Evolutionary conservation across 1,140 invertebrate species (phyloP), one percentile per base, ranked within the genome.

Genomic region (Sycophaga agraensis): DNA sequence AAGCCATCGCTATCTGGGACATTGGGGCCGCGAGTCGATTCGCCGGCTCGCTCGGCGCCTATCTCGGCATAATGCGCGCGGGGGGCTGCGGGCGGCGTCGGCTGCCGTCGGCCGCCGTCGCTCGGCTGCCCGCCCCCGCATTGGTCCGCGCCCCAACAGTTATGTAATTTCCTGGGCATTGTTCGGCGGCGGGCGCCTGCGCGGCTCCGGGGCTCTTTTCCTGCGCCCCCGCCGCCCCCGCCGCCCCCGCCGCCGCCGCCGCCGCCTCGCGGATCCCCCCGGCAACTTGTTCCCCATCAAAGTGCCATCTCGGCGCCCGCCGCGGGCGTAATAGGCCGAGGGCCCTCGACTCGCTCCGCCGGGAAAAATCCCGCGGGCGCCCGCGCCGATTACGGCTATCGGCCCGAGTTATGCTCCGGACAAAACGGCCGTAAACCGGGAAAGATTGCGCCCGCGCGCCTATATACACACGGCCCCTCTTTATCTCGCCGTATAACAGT

Each of bases 81-180:
- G 58, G 42, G 67, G 59, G 67, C 59, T 61, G 68, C 59, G 54
- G 37, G 42, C 26, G 22, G n/a, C n/a, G n/a, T n/a, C n/a, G n/a
- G n/a, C n/a, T n/a, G 71, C 69, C 65, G 58, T 37, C 66, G 59
- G 67, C 59, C 59, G 68, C 59, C 50, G 37, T 35, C 26, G 24
- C 39, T 43, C 46, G 66, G 60, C 60, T 48, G 57, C 64, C 64
- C 78, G 75, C n/a, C n/a, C n/a, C n/a, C n/a, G 77, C 79, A 80
- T 79, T 79, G 78, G 77, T 73, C 78, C 77, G 79, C 80, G 79
- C 80, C 78, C 74, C 79, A 80, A 81, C 78, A 80, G 78, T 81
- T 80, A 79, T 80, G 79, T 81, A 81, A 81, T 80, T 81, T 80
- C 79, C 79, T 81, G 78, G 78, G 71, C 76, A 80, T 81, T 81